Base-by-base conservation (phyloP, 2,888 invertebrate genomes). In the Andrena marginata region DNA sequence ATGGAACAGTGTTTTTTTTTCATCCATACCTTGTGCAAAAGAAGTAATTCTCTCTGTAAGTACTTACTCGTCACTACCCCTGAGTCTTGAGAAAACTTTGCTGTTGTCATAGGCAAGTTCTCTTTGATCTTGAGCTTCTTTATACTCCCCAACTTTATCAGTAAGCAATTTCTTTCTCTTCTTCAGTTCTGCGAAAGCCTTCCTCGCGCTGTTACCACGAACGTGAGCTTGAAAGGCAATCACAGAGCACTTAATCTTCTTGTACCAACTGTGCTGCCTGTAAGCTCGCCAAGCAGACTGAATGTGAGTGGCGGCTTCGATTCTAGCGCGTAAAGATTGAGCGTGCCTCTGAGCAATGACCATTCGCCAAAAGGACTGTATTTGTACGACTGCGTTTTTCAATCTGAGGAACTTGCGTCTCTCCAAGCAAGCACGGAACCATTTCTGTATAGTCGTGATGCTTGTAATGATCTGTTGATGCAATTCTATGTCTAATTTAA, bases 391-490 rank as follows among this genome's bases (percentile, higher is more conserved):
- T 16, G 98, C 97, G 72, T 96, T 95, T 83, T 96, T 95, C 80
- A 98, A 94, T 77, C 96, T 95, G 0, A 98, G 94, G 94, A 97
- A 99, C 84, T 97, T 96, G 82, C 97, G 95, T 79, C 98, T 95
- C 91, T 97, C 97, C 60, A 98, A 94, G 90, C 97, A 96, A 0
- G 97, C 96, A 54, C 98, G 95, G 94, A 98, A 97, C 98, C 98
- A 98, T 84, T 98, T 95, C 94, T 99, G 99, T 90, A 99, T 97
- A 20, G 97, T 97, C 85, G 98, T 97, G 91, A 99, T 99, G 90
- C 98, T 97, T 73, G 97, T 97, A 96, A 99, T 98, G 88, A 99
- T 98, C 94, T 98, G 98, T 93, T 98, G 97, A 94, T 99, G 99
- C 72, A 99, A 95, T 88, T 97, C 96, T 92, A 98, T 97, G 93